Evolutionary conservation across 2,888 invertebrate species (phyloP).

Genomic region (Phengaris alcon): DNA sequence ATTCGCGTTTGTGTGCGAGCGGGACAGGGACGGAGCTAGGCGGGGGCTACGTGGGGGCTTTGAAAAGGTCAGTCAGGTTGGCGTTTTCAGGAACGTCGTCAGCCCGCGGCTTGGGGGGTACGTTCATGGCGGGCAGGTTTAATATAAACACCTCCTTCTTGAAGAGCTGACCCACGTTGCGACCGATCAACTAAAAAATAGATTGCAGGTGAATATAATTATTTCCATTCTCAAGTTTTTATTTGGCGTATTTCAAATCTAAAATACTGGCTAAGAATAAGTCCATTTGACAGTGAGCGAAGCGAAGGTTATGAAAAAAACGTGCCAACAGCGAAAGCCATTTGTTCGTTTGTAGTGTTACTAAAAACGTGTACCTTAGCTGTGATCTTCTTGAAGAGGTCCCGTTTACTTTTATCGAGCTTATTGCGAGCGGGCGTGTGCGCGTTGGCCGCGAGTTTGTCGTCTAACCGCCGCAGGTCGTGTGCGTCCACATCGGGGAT

Average conservation of each 20-base stretch:
- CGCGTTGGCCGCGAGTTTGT: conserved; percentile 84
- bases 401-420: conserved; percentile 93
- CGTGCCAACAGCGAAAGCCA: too few relatives aligned
- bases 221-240: background rate
- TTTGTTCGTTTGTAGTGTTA: background rate
- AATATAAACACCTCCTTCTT: conserved; percentile 92
- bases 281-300: too few relatives aligned
- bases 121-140: conserved; percentile 86
- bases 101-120: conserved; percentile 54
- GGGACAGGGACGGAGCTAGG: conserved; percentile 48
- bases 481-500: conserved; percentile 90
- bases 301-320: too few relatives aligned
- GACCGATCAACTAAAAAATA: conserved; percentile 84
- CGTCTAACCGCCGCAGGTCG: conserved; percentile 91
- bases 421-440: conserved; percentile 81
- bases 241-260: too few relatives aligned
- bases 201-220: background rate
- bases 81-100: conserved; percentile 59
- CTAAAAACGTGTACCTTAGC: conserved; percentile 82
- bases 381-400: conserved; percentile 93
- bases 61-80: conserved; percentile 60
- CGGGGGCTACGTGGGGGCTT: conserved; percentile 47
- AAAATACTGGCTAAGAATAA: too few relatives aligned
- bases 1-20: background rate
- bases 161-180: conserved; percentile 92